phyloP scores from a whole-genome alignment of 2,113 vertebrate genomes.

The Patagioenas fasciata region DNA sequence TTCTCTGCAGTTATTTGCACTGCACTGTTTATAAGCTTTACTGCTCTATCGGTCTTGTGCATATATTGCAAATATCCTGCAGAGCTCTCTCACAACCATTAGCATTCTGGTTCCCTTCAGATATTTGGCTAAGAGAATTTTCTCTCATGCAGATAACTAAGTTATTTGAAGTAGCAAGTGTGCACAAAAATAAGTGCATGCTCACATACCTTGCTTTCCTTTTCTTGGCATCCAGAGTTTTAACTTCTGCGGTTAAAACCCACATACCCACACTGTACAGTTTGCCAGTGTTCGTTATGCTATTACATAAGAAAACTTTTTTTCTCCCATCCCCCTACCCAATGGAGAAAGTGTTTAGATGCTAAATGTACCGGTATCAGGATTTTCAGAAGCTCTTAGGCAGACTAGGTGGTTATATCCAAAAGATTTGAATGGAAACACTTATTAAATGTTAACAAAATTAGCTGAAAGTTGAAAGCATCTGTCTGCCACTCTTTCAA shows the following conservation, averaged over 20 bases:
- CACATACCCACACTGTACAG: background rate
- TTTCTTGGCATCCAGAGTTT: background rate
- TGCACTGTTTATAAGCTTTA: background rate
- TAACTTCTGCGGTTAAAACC: background rate
- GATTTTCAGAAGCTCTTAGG: background rate
- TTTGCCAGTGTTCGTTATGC: background rate
- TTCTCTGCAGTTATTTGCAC: slow-evolving; percentile 1
- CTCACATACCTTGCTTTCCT: background rate
- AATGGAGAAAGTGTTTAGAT: background rate
- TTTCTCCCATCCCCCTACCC: background rate
- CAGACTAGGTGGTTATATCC: background rate
- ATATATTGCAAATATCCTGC: background rate
- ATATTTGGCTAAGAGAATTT: background rate
- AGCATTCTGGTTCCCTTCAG: background rate
- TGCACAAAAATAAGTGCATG: background rate
- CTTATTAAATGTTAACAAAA: background rate
- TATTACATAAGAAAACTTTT: background rate
- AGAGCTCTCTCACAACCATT: background rate
- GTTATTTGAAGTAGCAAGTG: background rate
- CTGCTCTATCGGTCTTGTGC: background rate
- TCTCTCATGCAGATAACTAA: background rate
- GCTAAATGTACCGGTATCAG: background rate
- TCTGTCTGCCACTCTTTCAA: background rate
- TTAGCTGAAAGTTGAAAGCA: background rate
- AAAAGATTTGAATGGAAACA: background rate